Evolutionary conservation across 2,888 invertebrate species (phyloP).

Genomic region (Fragum whitleyi): DNA sequence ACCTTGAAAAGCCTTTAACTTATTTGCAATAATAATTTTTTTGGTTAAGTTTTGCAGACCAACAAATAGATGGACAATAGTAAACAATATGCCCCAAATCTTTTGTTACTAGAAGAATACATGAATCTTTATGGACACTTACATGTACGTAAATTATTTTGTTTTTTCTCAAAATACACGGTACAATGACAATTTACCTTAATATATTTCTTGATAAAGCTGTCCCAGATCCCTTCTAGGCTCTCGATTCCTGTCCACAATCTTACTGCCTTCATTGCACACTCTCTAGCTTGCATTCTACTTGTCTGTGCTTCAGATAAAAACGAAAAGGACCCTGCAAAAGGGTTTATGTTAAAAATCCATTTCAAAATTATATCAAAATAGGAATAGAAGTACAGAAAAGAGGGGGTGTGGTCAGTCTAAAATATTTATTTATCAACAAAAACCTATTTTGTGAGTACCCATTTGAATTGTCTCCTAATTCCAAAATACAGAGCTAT

Average conservation of each 20-base stretch:
- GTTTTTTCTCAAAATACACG: too few relatives aligned
- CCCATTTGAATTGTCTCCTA: too few relatives aligned
- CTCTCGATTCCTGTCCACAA: slow-evolving; percentile 61
- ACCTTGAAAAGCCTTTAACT: neutral
- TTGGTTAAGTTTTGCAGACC: too few relatives aligned
- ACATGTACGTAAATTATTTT: too few relatives aligned
- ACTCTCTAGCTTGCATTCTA: slow-evolving; percentile 49
- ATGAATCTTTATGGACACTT: neutral
- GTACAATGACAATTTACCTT: slow-evolving; percentile 73
- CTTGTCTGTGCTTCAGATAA: slow-evolving; percentile 15
- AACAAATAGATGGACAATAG: too few relatives aligned
- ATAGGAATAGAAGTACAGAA: too few relatives aligned
- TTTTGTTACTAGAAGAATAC: neutral
- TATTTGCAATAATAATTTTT: neutral
- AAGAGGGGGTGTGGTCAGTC: too few relatives aligned
- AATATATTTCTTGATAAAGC: slow-evolving; percentile 74
- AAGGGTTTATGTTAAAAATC: neutral
- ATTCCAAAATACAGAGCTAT: too few relatives aligned
- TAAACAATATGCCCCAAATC: neutral
- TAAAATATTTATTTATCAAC: too few relatives aligned
- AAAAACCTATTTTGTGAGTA: too few relatives aligned
- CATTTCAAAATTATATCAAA: too few relatives aligned
- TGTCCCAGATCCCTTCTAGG: slow-evolving; percentile 74
- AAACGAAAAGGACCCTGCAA: slow-evolving; percentile 12
- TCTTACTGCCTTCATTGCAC: slow-evolving; percentile 64